Base-by-base conservation (phyloP, 37 sponge, comb jelly and placozoan genomes). In the Theonella swinhoei region DNA sequence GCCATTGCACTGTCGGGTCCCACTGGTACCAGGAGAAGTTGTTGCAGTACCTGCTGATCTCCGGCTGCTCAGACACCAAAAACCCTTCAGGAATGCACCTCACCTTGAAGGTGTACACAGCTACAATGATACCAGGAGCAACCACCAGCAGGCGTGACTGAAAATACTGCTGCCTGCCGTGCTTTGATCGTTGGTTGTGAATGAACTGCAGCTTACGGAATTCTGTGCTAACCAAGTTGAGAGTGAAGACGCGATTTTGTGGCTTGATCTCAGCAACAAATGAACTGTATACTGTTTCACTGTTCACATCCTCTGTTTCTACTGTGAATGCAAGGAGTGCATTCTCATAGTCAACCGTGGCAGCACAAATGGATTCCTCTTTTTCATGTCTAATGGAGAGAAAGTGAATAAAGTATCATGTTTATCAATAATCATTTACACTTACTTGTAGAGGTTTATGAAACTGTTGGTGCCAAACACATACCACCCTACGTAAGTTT, bases 11-110 rank as follows among this genome's bases (percentile, higher is more conserved):
- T 11, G 66, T 63, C 29, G 90, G 86, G 68, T 85, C 86, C 90
- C 90, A 90, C 81, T 90, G 90, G 68, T 90, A 90, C 90, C 90
- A 90, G 42, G 68, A 20, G 61, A 85, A 79, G 19, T 90, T 75
- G 62, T 70, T 28, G 11, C 33, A 24, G 20, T 85, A 54, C 20
- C 54, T 42, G 26, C 75, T 76, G 30, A 30, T 38, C n/a, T 85
- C 68, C 1, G 90, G 90, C 40, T 85, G 81, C 14, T 25, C 32
- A 3, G 40, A 28, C 25, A 81, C 34, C 2, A 90, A 62, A 3
- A 64, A 47, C 1, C 81, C 76, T 19, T 37, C 39, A 0, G 30
- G 68, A 9, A 61, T 60, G 36, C 29, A 20, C 47, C 68, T 42
- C 42, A 85, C 43, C 41, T 75, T 79, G 62, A 85, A 69, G 31